Evolutionary conservation across 2,888 invertebrate genomes (phyloP).

Genomic region (Dasypogon diadema): DNA sequence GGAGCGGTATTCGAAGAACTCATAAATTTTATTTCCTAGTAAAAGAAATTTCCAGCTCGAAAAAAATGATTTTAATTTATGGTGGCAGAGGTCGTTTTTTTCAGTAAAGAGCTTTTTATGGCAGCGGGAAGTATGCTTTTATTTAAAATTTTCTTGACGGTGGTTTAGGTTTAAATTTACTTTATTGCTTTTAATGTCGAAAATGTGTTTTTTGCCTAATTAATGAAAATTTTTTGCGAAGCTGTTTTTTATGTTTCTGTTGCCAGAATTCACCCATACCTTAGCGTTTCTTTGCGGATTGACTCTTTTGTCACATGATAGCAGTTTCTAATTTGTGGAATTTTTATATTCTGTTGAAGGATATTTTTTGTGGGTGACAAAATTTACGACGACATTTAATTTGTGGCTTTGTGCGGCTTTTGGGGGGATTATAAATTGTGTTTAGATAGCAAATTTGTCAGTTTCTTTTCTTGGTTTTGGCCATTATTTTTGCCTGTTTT

Average conservation of each 20-base stretch:
- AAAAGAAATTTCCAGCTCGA: background rate
- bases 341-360: background rate
- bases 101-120: background rate
- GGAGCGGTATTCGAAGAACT: background rate
- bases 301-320: constrained; percentile 2
- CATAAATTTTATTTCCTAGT: background rate
- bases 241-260: no score
- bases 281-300: background rate
- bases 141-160: background rate
- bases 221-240: constrained; percentile 19
- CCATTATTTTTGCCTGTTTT: no score
- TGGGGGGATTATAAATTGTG: no score
- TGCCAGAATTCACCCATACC: background rate
- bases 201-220: constrained; percentile 42
- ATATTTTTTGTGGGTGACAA: background rate
- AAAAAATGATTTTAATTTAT: constrained; percentile 21
- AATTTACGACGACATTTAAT: background rate
- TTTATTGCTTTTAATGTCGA: constrained; percentile 34
- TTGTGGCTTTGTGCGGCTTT: no score
- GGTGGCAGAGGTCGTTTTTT: constrained; percentile 1
- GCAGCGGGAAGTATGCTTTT: background rate
- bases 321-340: background rate
- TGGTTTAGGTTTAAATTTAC: constrained; percentile 17
- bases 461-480: no score
- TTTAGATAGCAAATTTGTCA: no score